Percentiles rank a stretch among this genome's conserved stretches.
phyloP scores from a whole-genome alignment of 1,140 invertebrate genomes.

The Ephestia elutella region DNA sequence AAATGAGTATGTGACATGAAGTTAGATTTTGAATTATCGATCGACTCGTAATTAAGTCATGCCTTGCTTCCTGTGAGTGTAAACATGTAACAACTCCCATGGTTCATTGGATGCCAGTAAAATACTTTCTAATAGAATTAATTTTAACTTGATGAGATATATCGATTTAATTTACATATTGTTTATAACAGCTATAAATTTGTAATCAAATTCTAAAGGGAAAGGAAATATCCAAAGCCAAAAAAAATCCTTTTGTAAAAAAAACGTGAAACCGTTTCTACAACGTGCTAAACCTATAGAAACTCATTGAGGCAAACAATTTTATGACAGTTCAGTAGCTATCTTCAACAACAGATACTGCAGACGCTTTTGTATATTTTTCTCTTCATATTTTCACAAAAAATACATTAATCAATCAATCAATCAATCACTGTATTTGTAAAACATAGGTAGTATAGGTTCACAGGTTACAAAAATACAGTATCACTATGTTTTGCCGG shows the following conservation, averaged over 20 bases:
- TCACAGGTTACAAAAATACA: too few species aligned
- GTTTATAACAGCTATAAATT: slow-evolving; percentile 6
- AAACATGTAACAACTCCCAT: slow-evolving; percentile 1
- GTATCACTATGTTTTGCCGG: too few species aligned
- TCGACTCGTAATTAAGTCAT: slow-evolving; percentile 21
- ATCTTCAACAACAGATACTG: too few species aligned
- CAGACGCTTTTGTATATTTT: too few species aligned
- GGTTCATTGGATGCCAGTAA: not conserved
- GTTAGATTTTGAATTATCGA: slow-evolving; percentile 19
- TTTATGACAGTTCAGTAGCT: not conserved
- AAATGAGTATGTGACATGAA: slow-evolving; percentile 38
- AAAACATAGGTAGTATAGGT: too few species aligned
- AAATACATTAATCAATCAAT: too few species aligned
- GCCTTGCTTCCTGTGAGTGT: slow-evolving; percentile 8
- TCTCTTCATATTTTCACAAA: too few species aligned
- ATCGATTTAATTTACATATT: not conserved
- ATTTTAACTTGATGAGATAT: not conserved
- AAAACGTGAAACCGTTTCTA: not conserved
- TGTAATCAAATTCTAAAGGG: not conserved
- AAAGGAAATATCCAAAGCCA: not conserved
- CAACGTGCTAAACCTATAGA: not conserved
- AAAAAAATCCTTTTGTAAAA: not conserved
- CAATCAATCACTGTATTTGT: too few species aligned
- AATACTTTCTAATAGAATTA: not conserved
- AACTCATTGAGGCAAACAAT: not conserved